Evolutionary conservation across 2,888 invertebrate genomes (phyloP).

Genomic region (Hemistola chrysoprasaria): DNA sequence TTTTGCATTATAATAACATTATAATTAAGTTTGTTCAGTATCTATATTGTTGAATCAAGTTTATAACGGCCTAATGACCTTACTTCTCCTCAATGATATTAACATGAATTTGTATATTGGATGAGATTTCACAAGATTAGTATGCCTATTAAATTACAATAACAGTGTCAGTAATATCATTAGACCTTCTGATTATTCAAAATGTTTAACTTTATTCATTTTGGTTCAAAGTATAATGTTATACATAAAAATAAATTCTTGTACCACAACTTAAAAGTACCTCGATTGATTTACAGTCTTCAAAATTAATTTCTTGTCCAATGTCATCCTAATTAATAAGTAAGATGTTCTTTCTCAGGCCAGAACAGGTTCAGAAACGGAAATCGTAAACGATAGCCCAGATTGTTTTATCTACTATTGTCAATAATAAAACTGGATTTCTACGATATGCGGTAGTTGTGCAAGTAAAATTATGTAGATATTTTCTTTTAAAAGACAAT

Average conservation of each 20-base stretch:
- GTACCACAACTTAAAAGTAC: too few relatives aligned
- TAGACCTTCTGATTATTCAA: too few relatives aligned
- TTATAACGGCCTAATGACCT: conserved; percentile 12
- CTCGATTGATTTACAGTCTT: neutral
- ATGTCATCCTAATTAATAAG: too few relatives aligned
- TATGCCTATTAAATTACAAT: conserved; percentile 8
- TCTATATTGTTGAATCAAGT: too few relatives aligned
- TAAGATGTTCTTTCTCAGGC: neutral
- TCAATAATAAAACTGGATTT: conserved; percentile 1
- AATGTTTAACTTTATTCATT: too few relatives aligned
- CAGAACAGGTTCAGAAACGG: conserved; percentile 5
- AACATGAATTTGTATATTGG: conserved; percentile 16
- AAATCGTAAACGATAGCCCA: conserved; percentile 10
- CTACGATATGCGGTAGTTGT: neutral
- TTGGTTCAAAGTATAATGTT: too few relatives aligned
- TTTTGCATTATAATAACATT: too few relatives aligned
- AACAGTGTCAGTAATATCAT: conserved; percentile 11
- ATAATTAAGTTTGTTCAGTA: too few relatives aligned
- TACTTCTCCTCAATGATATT: conserved; percentile 19
- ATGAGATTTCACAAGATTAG: conserved; percentile 16
- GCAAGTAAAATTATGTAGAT: too few relatives aligned
- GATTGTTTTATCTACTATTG: neutral
- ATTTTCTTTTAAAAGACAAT: too few relatives aligned
- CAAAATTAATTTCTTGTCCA: too few relatives aligned
- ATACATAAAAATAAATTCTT: too few relatives aligned